Evolutionary conservation across 2,113 vertebrate species (phyloP), one percentile per base, ranked within the genome.

Genomic region (Chloropsis hardwickii): DNA sequence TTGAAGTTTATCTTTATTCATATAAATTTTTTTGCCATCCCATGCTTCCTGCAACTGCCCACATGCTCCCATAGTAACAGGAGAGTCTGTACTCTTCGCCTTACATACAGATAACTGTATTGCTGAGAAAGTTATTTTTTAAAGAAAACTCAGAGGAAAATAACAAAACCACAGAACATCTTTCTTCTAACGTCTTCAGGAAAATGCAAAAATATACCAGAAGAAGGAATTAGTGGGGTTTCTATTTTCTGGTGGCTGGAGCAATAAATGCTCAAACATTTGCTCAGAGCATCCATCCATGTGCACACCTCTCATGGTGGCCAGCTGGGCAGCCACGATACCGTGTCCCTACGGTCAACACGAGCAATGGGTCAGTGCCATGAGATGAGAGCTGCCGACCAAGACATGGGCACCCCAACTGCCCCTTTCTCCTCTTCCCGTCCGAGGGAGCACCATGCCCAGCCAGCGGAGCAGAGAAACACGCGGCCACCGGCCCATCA

Each of bases 321-420:
- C 60, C 60, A 53, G 58, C 31, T 3, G 9, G 48, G 10, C 27
- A 35, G n/a, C 28, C 2, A 2, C 2, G n/a, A 37, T 0, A 6
- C 50, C 11, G 0, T 0, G 14, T 67, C 66, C 65, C 69, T 13
- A 25, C 0, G 13, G 47, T 9, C 2, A 31, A 45, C 62, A 13
- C 0, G 2, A 45, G 44, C 4, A 1, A 45, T 7, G 28, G 19
- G 39, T 45, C 56, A 29, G 18, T 0, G 1, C 28, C 5, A 1
- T 0, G 15, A 74, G 3, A 4, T 1, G 0, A 39, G 39, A 74
- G 44, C 40, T 9, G 17, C 45, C 2, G 14, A 45, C 19, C 9
- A 9, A 17, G 11, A 29, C 7, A 2, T 14, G 19, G 66, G 37
- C n/a, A 50, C 14, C 92, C 50, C 42, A 12, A 5, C 6, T 8